Evolutionary conservation across 2,797 vertebrate species (phyloP), one percentile per base, ranked within the genome.

Genomic region (Sebastes diploproa): DNA sequence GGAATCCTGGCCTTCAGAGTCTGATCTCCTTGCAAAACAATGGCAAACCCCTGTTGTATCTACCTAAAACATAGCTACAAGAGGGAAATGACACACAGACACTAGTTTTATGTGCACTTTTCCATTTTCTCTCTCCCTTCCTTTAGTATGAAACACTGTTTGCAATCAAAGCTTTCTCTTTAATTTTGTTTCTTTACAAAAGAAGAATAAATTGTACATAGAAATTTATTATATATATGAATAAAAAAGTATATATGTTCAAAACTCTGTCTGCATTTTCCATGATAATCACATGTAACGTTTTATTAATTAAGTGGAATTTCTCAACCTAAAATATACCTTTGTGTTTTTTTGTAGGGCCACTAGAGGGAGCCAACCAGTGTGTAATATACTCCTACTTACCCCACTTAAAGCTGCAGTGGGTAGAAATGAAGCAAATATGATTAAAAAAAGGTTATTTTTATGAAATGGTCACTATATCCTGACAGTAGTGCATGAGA

Each of bases 191-290:
- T 95, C 93, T 92, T 94, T 91, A 91, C 88, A 92, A 93, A 95
- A 92, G 84, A 95, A 90, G 80, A 95, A 95, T 93, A 94, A 95
- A 95, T 95, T 96, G 96, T 96, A 96, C 85, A 96, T 96, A 96
- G 80, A 94, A 95, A 95, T 94, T 94, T 95, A 95, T 94, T 95
- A 95, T 94, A 96, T 95, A 94, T 95, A 95, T 92, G 87, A 94
- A 94, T 90, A 94, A 93, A 95, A 46, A 71, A 92, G 92, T 95
- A 94, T 96, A 93, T 95, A 96, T 95, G 95, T 95, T 94, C 90
- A 91, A 94, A 87, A 62, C 54, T 72, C 70, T 87, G 78, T 84
- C 83, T 84, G 65, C 46, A 67, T 81, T 79, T 76, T 60, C 22
- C 27, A 32, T 77, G 11, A 66, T 42, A 32, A 32, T 71, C 12